phyloP scores from a whole-genome alignment of 2,888 invertebrate species.

The Melanostoma scalare region DNA sequence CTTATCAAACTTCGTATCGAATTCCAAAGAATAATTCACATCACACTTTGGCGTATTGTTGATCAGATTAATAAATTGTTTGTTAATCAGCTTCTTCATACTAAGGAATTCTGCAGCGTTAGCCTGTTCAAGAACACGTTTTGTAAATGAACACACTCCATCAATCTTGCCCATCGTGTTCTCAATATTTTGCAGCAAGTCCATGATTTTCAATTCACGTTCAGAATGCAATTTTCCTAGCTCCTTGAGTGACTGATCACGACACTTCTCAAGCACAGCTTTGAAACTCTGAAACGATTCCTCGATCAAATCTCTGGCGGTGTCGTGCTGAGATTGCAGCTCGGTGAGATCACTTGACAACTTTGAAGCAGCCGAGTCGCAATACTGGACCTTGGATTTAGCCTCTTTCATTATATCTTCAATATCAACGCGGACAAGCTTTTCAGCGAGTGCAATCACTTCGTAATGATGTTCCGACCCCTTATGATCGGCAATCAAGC shows the following conservation, averaged over 20 bases:
- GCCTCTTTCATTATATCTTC: constrained; percentile 89
- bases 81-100: constrained; percentile 89
- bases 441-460: constrained; percentile 90
- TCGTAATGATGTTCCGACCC: constrained; percentile 92
- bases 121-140: constrained; percentile 91
- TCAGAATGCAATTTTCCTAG: constrained; percentile 90
- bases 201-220: constrained; percentile 95
- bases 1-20: constrained; percentile 89
- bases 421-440: constrained; percentile 89
- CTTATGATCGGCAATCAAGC: constrained; percentile 91
- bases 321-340: constrained; percentile 92
- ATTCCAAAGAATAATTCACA: constrained; percentile 90
- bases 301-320: constrained; percentile 91
- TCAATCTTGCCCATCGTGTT: constrained; percentile 93
- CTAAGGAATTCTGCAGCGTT: constrained; percentile 93
- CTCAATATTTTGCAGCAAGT: constrained; percentile 91
- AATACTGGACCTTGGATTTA: constrained; percentile 88
- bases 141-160: constrained; percentile 93
- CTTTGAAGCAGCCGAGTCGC: constrained; percentile 89
- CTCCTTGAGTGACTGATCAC: constrained; percentile 89
- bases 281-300: constrained; percentile 91
- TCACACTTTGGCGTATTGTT: constrained; percentile 92
- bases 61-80: constrained; percentile 90
- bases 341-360: constrained; percentile 92
- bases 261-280: constrained; percentile 90